Percentiles rank a stretch among this genome's conserved stretches.
Evolutionary conservation across 2,888 invertebrate species (phyloP).

Genomic region (Leucophora obtusa): DNA sequence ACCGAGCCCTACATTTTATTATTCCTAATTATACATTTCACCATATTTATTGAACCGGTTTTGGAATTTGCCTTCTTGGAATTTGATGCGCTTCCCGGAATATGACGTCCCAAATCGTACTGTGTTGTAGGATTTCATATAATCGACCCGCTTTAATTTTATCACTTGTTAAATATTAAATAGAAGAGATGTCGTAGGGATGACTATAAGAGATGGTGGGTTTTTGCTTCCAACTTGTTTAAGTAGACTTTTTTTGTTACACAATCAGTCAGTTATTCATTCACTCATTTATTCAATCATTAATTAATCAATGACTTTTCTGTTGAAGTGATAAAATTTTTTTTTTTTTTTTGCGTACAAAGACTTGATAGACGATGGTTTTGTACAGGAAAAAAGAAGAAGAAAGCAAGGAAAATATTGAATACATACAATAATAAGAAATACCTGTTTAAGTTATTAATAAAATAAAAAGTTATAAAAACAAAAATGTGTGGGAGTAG

Average conservation of each 20-base stretch:
- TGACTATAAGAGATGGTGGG: not conserved
- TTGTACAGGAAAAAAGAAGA: not conserved
- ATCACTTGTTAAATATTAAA: no score
- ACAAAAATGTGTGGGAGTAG: no score
- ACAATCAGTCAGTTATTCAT: conserved; percentile 28
- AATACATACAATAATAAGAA: not conserved
- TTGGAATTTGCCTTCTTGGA: no score
- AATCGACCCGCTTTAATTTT: no score
- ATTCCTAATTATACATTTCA: no score
- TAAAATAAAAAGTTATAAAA: no score
- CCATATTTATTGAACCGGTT: no score
- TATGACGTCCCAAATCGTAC: no score
- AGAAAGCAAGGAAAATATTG: not conserved
- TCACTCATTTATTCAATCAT: conserved; percentile 46
- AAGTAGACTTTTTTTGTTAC: not conserved
- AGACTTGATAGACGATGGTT: conserved; percentile 24
- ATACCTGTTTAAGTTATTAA: no score
- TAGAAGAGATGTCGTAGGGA: not conserved
- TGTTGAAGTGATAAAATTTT: conserved; percentile 47
- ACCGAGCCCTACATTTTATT: no score
- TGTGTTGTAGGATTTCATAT: no score
- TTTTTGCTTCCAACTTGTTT: conserved; percentile 18
- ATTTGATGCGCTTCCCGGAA: no score
- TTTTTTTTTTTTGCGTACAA: conserved; percentile 37
- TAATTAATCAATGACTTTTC: conserved; percentile 60